Base-by-base conservation (phyloP, 2,888 invertebrate genomes). In the Chironomus riparius region DNA sequence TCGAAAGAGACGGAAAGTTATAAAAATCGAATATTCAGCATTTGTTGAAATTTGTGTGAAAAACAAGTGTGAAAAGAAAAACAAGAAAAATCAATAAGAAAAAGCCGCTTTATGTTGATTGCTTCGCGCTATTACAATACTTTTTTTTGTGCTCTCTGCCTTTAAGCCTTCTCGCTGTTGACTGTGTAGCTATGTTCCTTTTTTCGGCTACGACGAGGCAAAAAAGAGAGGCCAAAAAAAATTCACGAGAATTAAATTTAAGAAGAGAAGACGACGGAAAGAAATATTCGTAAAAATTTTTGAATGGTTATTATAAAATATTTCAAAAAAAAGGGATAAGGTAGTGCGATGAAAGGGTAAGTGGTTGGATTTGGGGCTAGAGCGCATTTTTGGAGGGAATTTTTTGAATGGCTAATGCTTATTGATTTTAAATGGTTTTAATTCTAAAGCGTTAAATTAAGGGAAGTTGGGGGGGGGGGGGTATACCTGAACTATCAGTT, bases 71-170 rank as follows among this genome's bases (percentile, higher is more conserved):
- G 72, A 62, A 62, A 72, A 72, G 61, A 50, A 72, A 72, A 62
- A 72, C 72, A 62, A 72, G 72, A 72, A 62, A 71, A 72, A 72
- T 72, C 72, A 72, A 72, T 72, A 72, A 72, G 72, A 72, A 72
- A 38, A 72, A 72, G 72, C 72, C 72, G 72, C 72, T 74, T 74
- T 68, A 74, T 65, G 62, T 68, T 74, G 74, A 74, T 74, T 74
- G 74, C 62, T 68, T 71, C 47, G 56, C 21, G 22, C 50, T 28
- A 73, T 73, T 73, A 13, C 62, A 65, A 65, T 65, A 65, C 21
- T 65, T 50, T 50, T 12, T n/a, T 48, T n/a, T n/a, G n/a, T n/a
- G n/a, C n/a, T n/a, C n/a, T n/a, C n/a, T 22, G 65, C 65, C 65
- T 65, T 65, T 65, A 65, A 65, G 65, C 65, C 65, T 21, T 65